Evolutionary conservation across 2,888 invertebrate genomes (phyloP), one percentile per base, ranked within the genome.

Genomic region (Norana najaformis): DNA sequence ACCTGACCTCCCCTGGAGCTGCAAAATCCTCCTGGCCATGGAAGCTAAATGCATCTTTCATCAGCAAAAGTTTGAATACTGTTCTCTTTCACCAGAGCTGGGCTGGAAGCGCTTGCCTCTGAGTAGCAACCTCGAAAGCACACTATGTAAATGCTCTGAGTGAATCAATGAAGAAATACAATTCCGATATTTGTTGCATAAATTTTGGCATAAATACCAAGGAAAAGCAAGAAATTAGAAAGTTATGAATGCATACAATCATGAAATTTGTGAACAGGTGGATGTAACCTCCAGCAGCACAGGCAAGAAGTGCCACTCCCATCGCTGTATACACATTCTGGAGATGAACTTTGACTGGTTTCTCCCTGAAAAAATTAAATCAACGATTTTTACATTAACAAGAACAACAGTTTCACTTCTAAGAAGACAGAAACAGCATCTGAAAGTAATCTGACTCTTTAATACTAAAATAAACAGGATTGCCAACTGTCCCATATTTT

Each of bases 301-400:
- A 97, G 47, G 97, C 93, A 89, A 96, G 92, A 93, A 98, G 96
- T 8, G 98, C 97, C 95, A 98, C 96, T 90, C 98, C 97, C 92
- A 99, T 96, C 93, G 98, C 97, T 90, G 97, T 97, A 95, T 99
- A 99, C 23, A 99, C 99, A 97, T 98, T 98, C 95, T 97, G 97
- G 93, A 99, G 96, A 95, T 99, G 99, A 93, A 96, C 96, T 92
- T 97, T 96, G 82, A 98, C 97, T 92, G 97, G 97, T 53, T 97
- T 96, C 95, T 98, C 98, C 95, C 99, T 99, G 94, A 92, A 94
- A 95, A 92, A 89, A 35, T 83, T 83, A 39, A 90, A 82, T n/a
- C 2, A 20, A 36, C n/a, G 35, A 23, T 89, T 69, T 14, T 36
- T 34, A 69, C n/a, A 88, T 13, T 13, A 38, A 88, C 37, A 88